Evolutionary conservation across 2,888 invertebrate genomes (phyloP), one percentile per base, ranked within the genome.

Genomic region (Strigamia maritima): DNA sequence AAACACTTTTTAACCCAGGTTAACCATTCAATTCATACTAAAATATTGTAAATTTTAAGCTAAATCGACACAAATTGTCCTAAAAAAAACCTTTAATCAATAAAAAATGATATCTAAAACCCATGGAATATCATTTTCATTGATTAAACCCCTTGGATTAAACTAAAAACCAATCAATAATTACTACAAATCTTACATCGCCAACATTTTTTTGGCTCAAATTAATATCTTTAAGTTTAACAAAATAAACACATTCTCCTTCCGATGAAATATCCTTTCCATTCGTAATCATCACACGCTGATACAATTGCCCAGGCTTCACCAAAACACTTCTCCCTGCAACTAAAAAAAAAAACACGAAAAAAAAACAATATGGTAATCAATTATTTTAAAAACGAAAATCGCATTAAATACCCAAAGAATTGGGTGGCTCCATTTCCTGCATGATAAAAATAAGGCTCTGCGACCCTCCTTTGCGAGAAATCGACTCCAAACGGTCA

Each of bases 191-290:
- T 10, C 75, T 76, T 19, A 76, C 88, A 81, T 92, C 92, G 31
- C 89, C 87, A n/a, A 93, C 88, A 82, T 90, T 91, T 83, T 89
- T 91, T 80, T 86, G 84, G 80, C 91, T 92, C 65, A 94, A 87
- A 81, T 89, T 88, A 16, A 87, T 86, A 80, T 90, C 90, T 81
- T 87, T 89, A 19, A 89, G 88, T 82, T 92, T 90, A 84, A 92
- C 92, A 82, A 91, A 90, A 44, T 90, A 90, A n/a, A 93, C 88
- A 85, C 91, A 91, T 83, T 87, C 88, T 3, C 91, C 92, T 79
- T 87, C 87, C 26, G 92, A 87, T 79, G 88, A 85, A 81, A 90
- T 87, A 26, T 87, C 86, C 26, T 86, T 85, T 24, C 91, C 91
- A 84, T 90, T 90, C 0, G 91, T 90, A 77, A 93, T 87, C 80